Evolutionary conservation across 2,113 vertebrate genomes (phyloP).

Genomic region (Origma solitaria): DNA sequence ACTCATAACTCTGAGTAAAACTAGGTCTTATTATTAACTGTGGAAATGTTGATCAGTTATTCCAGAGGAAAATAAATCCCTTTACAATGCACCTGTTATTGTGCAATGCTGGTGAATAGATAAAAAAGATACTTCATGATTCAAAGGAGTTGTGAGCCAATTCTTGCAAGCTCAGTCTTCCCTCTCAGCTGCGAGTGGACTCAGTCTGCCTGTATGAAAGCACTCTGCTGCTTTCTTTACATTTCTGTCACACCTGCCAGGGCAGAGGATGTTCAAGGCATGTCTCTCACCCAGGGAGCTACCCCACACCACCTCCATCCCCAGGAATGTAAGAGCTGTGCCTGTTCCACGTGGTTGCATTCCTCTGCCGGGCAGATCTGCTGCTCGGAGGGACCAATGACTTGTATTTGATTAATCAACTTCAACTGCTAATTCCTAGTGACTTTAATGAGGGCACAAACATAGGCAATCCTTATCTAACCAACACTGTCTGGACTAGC

Average conservation of each 20-base stretch:
- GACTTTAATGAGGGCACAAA: not conserved
- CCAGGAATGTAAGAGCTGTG: not conserved
- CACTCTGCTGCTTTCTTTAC: not conserved
- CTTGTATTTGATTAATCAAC: not conserved
- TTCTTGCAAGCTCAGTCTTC: not conserved
- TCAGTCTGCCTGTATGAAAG: not conserved
- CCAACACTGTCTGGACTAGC: not conserved
- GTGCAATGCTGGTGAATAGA: not conserved
- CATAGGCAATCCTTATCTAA: not conserved
- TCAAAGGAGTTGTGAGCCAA: not conserved
- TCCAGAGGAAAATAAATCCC: not conserved
- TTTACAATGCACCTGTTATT: not conserved
- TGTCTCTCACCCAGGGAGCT: not conserved
- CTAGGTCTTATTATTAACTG: not conserved
- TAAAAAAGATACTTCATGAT: not conserved
- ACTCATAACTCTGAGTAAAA: not conserved
- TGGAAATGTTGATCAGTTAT: not conserved
- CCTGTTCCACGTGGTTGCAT: not conserved
- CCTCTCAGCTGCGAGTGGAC: fast-evolving
- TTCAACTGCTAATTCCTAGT: not conserved
- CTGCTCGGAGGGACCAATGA: not conserved
- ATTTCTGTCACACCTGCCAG: not conserved
- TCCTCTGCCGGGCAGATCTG: not conserved
- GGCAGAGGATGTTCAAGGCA: not conserved
- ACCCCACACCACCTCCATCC: too few species aligned